A percentile compares a stretch with the other conserved stretches of the same genome.
Conservation (phyloP, 2,888 invertebrate species). For the Nowickia ferox region DNA sequence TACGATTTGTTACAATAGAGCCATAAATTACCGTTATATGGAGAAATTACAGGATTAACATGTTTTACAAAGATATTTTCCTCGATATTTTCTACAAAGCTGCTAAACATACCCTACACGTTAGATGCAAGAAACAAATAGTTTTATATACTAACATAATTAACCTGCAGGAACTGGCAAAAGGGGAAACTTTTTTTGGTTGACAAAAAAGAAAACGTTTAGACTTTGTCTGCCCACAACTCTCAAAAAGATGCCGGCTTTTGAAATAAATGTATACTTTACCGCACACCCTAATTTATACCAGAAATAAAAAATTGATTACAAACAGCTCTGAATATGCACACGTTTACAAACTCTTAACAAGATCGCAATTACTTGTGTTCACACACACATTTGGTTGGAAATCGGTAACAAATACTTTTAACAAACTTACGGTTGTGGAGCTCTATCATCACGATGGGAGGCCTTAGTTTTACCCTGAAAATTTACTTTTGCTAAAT, state of each 20-base stretch:
- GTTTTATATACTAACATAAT: too few relatives aligned
- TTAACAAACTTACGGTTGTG: conserved; percentile 75
- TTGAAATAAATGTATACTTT: neutral
- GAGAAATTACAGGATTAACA: too few relatives aligned
- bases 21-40: too few relatives aligned
- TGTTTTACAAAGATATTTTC: too few relatives aligned
- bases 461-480: conserved; percentile 77
- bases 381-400: neutral
- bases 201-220: too few relatives aligned
- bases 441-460: conserved; percentile 77
- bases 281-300: conserved; percentile 15
- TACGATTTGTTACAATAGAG: too few relatives aligned
- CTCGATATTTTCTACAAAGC: too few relatives aligned
- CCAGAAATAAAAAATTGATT: conserved; percentile 38
- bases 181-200: too few relatives aligned
- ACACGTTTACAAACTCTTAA: conserved; percentile 17
- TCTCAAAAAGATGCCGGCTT: neutral
- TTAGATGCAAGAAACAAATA: too few relatives aligned
- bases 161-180: too few relatives aligned
- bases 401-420: conserved; percentile 3
- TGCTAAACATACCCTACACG: too few relatives aligned
- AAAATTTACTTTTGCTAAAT: conserved; percentile 77
- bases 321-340: conserved; percentile 3
- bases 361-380: neutral
- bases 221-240: neutral